These are phyloP conservation scores for Macropodus opercularis DNA, from an alignment of 2,797 vertebrate genomes.

Conservation along the genomic window DNA sequence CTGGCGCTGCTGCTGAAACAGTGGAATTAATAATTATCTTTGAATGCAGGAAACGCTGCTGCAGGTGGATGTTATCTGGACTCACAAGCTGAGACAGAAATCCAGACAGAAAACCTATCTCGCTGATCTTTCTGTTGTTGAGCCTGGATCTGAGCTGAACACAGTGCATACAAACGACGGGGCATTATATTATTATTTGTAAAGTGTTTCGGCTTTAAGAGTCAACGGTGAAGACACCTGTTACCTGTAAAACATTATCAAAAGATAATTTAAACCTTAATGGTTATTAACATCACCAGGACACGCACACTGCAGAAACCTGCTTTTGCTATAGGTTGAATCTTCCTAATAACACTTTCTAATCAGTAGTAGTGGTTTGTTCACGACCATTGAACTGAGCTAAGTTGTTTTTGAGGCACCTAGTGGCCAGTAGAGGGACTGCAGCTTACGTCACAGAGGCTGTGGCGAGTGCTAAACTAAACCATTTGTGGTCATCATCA, in stretches of 20 bases:
- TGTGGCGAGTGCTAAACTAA: neutral
- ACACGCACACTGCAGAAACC: neutral
- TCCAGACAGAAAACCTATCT: too few species aligned
- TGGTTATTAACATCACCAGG: neutral
- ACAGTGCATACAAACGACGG: too few species aligned
- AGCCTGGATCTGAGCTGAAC: neutral
- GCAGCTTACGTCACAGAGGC: neutral
- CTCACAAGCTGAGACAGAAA: neutral
- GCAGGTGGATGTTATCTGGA: neutral
- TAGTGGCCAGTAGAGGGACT: slow-evolving; percentile 26
- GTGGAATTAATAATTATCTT: neutral
- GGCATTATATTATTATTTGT: too few species aligned
- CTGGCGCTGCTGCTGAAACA: slow-evolving; percentile 1
- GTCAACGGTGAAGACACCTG: too few species aligned
- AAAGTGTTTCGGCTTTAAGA: too few species aligned
- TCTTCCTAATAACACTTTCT: too few species aligned
- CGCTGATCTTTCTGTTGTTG: too few species aligned
- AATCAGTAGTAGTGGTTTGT: neutral
- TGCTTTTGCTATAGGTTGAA: neutral
- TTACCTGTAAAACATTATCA: neutral
- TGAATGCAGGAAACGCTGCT: neutral
- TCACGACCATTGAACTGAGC: neutral
- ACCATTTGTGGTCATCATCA: neutral
- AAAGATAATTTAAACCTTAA: neutral
- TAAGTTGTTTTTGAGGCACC: slow-evolving; percentile 16